These are phyloP conservation scores for Murina feae DNA, from an alignment of 2,113 vertebrate genomes.

Conservation along the genomic window DNA sequence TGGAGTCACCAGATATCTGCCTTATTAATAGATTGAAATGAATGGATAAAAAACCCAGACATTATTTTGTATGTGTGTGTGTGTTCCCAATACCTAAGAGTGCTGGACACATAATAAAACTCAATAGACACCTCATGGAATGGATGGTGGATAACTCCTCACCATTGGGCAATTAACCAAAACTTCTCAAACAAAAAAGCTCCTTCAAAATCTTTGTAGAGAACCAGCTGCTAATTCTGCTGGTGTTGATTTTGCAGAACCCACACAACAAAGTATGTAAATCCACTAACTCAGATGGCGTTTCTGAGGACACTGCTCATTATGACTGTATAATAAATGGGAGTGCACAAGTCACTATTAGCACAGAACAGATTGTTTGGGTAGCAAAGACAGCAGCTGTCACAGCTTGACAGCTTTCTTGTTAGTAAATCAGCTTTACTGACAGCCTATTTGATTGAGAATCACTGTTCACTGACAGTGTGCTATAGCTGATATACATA, in stretches of 20 bases:
- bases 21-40: background rate
- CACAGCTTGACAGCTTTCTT: slow-evolving; percentile 83
- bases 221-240: slow-evolving; percentile 19
- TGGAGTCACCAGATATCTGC: background rate
- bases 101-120: background rate
- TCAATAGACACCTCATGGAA: background rate
- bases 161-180: background rate
- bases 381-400: slow-evolving; percentile 83
- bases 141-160: background rate
- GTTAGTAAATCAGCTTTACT: slow-evolving; percentile 82
- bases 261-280: slow-evolving; percentile 60
- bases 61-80: background rate
- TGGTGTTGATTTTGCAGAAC: background rate
- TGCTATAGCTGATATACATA: slow-evolving; percentile 77
- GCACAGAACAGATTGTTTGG: slow-evolving; percentile 83
- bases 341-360: slow-evolving; percentile 80
- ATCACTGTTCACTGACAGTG: slow-evolving; percentile 79
- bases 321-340: slow-evolving; percentile 77
- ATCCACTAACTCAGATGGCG: slow-evolving; percentile 61
- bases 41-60: background rate
- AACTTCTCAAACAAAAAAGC: slow-evolving; percentile 7
- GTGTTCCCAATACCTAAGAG: background rate
- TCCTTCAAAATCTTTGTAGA: background rate
- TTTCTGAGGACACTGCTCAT: slow-evolving; percentile 77
- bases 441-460: slow-evolving; percentile 83